Conservation (phyloP, 2,797 vertebrate species). For the Nannoperca obscura region DNA sequence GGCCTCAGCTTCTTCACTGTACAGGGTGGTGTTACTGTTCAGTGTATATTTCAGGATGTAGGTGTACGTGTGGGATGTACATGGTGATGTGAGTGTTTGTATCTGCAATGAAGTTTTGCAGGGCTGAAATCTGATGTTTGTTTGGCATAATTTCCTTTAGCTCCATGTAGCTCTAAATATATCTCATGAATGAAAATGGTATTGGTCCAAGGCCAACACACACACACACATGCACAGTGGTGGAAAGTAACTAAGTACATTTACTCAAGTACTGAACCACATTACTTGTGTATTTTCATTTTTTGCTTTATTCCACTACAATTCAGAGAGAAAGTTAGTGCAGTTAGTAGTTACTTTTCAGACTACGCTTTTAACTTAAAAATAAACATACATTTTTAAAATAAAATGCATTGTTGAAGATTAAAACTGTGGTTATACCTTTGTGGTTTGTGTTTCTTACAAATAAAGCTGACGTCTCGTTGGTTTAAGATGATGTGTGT, state of each 20-base stretch:
- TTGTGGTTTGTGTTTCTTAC: not conserved
- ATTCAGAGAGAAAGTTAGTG: no score
- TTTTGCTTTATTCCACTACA: no score
- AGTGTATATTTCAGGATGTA: not conserved
- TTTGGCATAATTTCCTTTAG: constrained; percentile 18
- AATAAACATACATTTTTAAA: not conserved
- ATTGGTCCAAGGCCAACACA: constrained; percentile 20
- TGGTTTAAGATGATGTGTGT: not conserved
- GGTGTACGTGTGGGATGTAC: not conserved
- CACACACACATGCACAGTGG: not conserved
- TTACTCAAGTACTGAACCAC: not conserved
- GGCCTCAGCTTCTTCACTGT: constrained; percentile 9
- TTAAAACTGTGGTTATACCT: not conserved
- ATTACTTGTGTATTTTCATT: no score
- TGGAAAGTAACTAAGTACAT: not conserved
- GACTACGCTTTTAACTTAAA: not conserved
- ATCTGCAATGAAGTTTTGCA: not conserved
- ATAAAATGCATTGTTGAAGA: not conserved
- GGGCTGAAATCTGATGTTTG: not conserved
- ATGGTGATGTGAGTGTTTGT: not conserved
- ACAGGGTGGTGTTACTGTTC: not conserved
- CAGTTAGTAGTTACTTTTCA: not conserved
- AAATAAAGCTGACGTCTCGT: not conserved
- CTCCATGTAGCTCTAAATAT: constrained; percentile 33
- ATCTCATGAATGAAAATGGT: constrained; percentile 23